Evolutionary conservation across 1,140 invertebrate species (phyloP).

Genomic region (Stegodyphus mimosarum): DNA sequence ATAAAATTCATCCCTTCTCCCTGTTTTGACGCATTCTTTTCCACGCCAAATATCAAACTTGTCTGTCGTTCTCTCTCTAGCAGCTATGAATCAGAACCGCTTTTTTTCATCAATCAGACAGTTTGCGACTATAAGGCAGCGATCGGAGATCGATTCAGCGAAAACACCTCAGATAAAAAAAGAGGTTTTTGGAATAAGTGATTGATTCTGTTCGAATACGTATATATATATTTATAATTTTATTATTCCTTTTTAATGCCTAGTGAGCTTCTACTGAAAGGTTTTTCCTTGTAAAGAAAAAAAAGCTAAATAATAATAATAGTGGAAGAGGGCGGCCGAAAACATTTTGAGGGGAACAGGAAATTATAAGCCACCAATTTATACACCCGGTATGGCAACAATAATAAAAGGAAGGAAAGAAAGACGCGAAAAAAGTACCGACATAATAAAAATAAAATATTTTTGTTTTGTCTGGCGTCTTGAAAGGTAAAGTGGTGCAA

Average conservation of each 20-base stretch:
- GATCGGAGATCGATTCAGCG: slow-evolving; percentile 4
- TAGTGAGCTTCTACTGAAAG: neutral
- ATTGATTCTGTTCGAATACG: neutral
- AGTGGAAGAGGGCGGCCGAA: neutral
- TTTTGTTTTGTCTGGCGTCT: slow-evolving; percentile 46
- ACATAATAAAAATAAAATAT: slow-evolving; percentile 40
- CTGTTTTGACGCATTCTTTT: neutral
- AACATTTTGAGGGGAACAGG: slow-evolving; percentile 39
- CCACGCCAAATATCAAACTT: slow-evolving; percentile 27
- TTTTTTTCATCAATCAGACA: slow-evolving; percentile 41
- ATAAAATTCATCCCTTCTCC: slow-evolving; percentile 15
- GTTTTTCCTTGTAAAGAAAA: neutral
- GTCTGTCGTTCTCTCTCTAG: slow-evolving; percentile 10
- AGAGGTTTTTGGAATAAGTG: neutral
- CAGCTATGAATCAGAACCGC: slow-evolving; percentile 38
- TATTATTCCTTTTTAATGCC: too few relatives aligned
- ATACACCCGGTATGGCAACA: slow-evolving; percentile 45
- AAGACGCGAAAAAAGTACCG: slow-evolving; percentile 24
- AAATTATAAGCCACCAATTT: slow-evolving; percentile 59
- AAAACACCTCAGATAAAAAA: neutral
- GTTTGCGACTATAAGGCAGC: slow-evolving; percentile 6
- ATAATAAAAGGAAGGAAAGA: slow-evolving; percentile 30
- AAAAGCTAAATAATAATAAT: slow-evolving; percentile 17
- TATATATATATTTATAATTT: neutral
- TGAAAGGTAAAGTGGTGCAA: neutral